Evolutionary conservation across 2,888 invertebrate species (phyloP).

Genomic region (Hydrotaea cyrtoneurina): DNA sequence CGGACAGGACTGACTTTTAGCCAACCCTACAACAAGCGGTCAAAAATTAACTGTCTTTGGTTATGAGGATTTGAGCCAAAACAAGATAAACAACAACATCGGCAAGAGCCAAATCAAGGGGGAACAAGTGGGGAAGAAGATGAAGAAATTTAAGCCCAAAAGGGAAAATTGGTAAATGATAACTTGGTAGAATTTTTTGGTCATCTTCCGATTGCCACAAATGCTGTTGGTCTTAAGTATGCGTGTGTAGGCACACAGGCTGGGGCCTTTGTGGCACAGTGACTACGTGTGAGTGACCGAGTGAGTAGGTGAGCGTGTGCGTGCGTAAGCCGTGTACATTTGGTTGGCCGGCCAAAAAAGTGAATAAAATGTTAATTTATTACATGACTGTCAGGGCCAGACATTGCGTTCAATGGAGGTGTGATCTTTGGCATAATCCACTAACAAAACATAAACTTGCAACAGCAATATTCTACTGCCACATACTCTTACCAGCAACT

Average conservation of each 20-base stretch:
- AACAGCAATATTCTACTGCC: constrained; percentile 6
- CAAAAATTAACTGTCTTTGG: not conserved
- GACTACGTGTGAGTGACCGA: not conserved
- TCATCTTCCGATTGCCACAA: not conserved
- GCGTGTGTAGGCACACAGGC: not conserved
- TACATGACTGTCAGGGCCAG: constrained; percentile 66
- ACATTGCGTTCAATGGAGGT: constrained; percentile 63
- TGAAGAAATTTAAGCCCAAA: not conserved
- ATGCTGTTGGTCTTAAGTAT: not conserved
- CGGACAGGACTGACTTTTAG: too few relatives aligned
- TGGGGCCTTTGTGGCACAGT: not conserved
- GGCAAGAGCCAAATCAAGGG: constrained; percentile 10
- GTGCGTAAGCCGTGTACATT: not conserved
- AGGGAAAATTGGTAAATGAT: not conserved
- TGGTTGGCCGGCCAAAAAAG: constrained; percentile 7
- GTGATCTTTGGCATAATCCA: constrained; percentile 57
- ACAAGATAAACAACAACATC: not conserved
- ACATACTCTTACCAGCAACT: not conserved
- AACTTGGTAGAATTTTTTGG: not conserved
- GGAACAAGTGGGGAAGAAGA: not conserved
- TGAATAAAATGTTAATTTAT: constrained; percentile 68
- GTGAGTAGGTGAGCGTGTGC: not conserved
- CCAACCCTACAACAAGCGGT: not conserved
- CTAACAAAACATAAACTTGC: constrained; percentile 32
- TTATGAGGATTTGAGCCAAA: not conserved